Evolutionary conservation across 2,888 invertebrate species (phyloP).

Genomic region (Apoda limacodes): DNA sequence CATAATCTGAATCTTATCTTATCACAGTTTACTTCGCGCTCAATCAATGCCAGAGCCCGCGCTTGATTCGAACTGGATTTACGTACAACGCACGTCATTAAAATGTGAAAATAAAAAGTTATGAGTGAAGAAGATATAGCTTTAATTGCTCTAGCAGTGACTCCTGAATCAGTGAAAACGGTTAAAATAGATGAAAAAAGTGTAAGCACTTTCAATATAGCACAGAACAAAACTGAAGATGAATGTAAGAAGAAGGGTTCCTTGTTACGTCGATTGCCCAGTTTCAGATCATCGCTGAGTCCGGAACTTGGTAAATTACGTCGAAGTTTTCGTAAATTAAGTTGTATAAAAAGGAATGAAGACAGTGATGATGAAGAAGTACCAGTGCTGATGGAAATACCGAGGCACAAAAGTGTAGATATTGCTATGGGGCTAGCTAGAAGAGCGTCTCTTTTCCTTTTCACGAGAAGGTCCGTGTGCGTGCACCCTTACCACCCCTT

Average conservation of each 20-base stretch:
- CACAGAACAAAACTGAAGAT: constrained; percentile 20
- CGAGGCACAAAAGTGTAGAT: constrained; percentile 53
- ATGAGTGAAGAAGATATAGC: constrained; percentile 46
- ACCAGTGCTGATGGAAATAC: constrained; percentile 37
- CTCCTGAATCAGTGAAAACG: constrained; percentile 27
- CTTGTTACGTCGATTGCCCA: constrained; percentile 31
- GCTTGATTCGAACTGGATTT: constrained; percentile 36
- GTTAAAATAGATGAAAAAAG: constrained; percentile 22
- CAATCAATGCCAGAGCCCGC: constrained; percentile 45
- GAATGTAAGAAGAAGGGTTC: constrained; percentile 21
- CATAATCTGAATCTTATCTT: constrained; percentile 44
- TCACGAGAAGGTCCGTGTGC: constrained; percentile 49
- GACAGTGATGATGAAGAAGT: constrained; percentile 30
- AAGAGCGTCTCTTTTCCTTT: constrained; percentile 49
- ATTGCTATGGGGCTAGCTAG: constrained; percentile 53
- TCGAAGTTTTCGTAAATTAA: constrained; percentile 36
- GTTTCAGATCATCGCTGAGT: constrained; percentile 30
- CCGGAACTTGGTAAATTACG: constrained; percentile 37
- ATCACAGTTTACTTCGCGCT: constrained; percentile 56
- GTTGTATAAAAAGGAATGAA: constrained; percentile 35
- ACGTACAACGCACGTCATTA: constrained; percentile 28
- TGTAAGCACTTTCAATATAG: constrained; percentile 4
- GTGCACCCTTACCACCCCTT: constrained; percentile 59
- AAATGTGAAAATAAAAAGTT: constrained; percentile 34
- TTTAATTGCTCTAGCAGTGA: constrained; percentile 29